These are phyloP conservation scores for Andrena haemorrhoa DNA, from an alignment of 2,888 invertebrate genomes.

Conservation along the genomic window DNA sequence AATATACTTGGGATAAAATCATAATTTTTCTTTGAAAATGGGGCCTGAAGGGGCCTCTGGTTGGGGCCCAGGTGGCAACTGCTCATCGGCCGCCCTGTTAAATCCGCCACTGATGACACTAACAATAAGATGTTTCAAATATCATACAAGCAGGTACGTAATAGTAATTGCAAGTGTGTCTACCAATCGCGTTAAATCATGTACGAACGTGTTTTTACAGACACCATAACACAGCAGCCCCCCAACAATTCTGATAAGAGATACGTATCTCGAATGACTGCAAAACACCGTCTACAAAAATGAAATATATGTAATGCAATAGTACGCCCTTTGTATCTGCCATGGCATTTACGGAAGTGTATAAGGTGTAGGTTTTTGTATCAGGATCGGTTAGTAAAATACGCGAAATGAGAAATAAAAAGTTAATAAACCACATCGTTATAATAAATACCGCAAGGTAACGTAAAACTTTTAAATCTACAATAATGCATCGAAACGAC, in stretches of 20 bases:
- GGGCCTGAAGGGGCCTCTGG: no score
- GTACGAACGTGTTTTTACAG: constrained; percentile 73
- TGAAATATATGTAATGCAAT: no score
- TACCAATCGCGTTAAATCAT: constrained; percentile 23
- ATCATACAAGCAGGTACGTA: background rate
- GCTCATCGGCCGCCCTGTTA: no score
- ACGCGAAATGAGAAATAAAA: background rate
- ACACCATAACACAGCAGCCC: constrained; percentile 14
- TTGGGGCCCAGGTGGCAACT: no score
- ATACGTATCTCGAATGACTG: no score
- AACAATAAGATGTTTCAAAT: background rate
- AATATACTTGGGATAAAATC: no score
- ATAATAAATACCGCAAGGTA: background rate
- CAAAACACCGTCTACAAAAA: no score
- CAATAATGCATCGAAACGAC: background rate
- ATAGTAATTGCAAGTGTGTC: constrained; percentile 7
- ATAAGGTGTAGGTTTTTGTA: background rate
- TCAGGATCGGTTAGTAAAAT: background rate
- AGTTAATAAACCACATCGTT: no score
- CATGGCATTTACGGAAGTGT: background rate
- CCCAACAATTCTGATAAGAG: background rate
- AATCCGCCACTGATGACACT: no score
- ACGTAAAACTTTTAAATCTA: background rate
- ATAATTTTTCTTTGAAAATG: no score
- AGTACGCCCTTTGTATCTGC: no score